Evolutionary conservation across 2,888 invertebrate genomes (phyloP).

Genomic region (Drosophila colorata): DNA sequence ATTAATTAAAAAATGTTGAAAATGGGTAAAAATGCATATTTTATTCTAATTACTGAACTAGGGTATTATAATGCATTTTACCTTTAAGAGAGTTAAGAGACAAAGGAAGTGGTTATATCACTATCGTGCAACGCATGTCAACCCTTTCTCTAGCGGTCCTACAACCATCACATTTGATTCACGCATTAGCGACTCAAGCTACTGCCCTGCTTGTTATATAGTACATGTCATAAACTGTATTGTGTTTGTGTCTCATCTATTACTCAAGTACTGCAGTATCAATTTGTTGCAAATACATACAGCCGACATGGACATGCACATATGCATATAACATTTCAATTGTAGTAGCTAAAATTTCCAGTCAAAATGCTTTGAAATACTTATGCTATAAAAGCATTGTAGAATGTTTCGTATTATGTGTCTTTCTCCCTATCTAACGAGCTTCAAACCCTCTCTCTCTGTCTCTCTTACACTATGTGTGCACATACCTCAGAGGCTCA

Average conservation of each 20-base stretch:
- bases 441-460: neutral
- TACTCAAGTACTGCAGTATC: neutral
- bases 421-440: neutral
- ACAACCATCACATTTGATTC: neutral
- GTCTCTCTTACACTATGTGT: neutral
- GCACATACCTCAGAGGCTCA: constrained; percentile 38
- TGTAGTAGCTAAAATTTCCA: no score
- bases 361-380: neutral
- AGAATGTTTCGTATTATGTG: neutral
- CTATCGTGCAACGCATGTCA: no score
- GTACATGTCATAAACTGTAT: neutral
- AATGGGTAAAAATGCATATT: no score
- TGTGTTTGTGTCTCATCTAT: neutral
- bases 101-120: no score
- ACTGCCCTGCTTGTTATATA: neutral
- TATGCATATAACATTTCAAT: no score
- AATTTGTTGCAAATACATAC: no score
- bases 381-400: neutral
- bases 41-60: no score
- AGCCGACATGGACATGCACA: no score
- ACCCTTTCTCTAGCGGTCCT: neutral
- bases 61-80: no score
- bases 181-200: neutral
- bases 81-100: no score
- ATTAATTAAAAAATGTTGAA: no score